Conservation (phyloP, 2,888 invertebrate species). For the Drosophila cognata region DNA sequence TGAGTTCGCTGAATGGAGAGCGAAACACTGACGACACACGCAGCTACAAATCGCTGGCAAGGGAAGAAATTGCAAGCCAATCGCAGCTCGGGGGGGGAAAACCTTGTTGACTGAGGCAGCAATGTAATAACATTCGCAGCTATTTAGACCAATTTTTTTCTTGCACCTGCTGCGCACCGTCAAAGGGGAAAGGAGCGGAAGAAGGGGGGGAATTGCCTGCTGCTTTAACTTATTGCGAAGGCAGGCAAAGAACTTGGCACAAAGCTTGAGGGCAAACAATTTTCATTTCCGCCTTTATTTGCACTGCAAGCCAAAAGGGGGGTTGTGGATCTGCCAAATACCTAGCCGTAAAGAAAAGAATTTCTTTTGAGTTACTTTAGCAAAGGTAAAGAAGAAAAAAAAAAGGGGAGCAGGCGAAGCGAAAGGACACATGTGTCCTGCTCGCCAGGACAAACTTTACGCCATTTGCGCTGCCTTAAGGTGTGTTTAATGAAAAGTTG, state of each 20-base stretch:
- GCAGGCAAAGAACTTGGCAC: conserved; percentile 26
- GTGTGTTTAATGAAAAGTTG: conserved; percentile 79
- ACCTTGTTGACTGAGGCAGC: conserved; percentile 22
- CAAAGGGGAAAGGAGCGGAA: conserved; percentile 30
- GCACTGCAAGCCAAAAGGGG: conserved; percentile 49
- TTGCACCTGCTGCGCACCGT: conserved; percentile 42
- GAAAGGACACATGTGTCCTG: conserved; percentile 63
- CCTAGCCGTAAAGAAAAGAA: conserved; percentile 59
- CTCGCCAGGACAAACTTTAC: conserved; percentile 63
- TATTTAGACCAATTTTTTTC: conserved; percentile 59
- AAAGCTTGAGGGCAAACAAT: conserved; percentile 63
- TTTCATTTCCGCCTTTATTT: conserved; percentile 71
- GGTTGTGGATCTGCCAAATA: conserved; percentile 34
- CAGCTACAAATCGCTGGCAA: conserved; percentile 37
- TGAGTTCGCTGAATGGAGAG: conserved; percentile 29
- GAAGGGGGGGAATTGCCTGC: conserved; percentile 10
- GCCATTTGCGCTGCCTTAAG: conserved; percentile 74
- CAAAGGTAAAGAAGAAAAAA: conserved; percentile 16
- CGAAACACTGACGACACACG: conserved; percentile 18
- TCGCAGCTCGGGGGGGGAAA: background rate
- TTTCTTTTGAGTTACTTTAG: conserved; percentile 71
- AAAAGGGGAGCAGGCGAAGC: background rate
- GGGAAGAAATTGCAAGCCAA: conserved; percentile 18
- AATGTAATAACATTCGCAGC: conserved; percentile 67
- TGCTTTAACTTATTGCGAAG: conserved; percentile 62